A percentile compares a stretch with the other conserved stretches of the same genome.
Conservation (phyloP, 2,797 vertebrate genomes). For the Phoxinus dragarum region DNA sequence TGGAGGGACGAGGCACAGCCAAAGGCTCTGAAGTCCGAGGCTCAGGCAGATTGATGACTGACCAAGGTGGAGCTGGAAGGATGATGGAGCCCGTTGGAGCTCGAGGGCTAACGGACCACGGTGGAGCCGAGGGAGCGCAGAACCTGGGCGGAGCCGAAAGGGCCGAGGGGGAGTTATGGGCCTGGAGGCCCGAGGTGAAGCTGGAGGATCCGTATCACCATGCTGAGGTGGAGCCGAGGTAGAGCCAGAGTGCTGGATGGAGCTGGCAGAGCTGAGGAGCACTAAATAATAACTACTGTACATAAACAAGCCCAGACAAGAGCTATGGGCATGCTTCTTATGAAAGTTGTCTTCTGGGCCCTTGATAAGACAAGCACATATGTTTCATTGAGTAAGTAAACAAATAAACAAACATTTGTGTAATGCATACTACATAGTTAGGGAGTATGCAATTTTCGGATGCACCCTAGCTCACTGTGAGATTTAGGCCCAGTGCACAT, state of each 20-base stretch:
- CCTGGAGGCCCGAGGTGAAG: not conserved
- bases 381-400: not conserved
- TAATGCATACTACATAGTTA: too few relatives aligned
- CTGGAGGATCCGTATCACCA: not conserved
- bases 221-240: too few relatives aligned
- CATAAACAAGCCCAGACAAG: conserved; percentile 1
- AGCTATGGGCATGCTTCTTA: not conserved
- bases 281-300: not conserved
- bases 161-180: too few relatives aligned
- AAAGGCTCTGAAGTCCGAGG: not conserved
- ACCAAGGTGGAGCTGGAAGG: not conserved
- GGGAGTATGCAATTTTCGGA: too few relatives aligned
- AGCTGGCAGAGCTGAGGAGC: not conserved
- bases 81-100: not conserved
- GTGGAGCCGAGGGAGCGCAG: not conserved
- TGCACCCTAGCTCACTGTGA: not conserved
- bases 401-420: not conserved
- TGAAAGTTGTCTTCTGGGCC: not conserved
- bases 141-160: not conserved
- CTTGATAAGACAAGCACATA: not conserved
- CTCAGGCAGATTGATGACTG: fast-evolving
- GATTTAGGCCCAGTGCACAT: too few relatives aligned
- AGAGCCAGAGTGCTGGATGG: not conserved
- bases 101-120: not conserved
- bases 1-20: not conserved